Conservation (phyloP, 2,113 vertebrate species). For the Amphilophus citrinellus region DNA sequence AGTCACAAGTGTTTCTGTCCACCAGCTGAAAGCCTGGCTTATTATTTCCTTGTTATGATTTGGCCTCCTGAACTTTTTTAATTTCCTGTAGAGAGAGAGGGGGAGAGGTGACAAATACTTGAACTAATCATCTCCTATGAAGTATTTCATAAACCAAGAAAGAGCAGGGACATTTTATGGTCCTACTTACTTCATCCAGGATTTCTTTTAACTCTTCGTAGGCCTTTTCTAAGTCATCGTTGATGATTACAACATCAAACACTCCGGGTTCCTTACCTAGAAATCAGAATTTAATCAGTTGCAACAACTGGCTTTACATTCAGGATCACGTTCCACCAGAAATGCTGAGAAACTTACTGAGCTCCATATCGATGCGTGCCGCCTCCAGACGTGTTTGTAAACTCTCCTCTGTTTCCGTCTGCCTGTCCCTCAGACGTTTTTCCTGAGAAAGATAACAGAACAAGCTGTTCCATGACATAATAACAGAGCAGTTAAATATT, state of each 20-base stretch:
- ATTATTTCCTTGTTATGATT: slow-evolving; percentile 47
- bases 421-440: slow-evolving; percentile 87
- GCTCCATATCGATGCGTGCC: slow-evolving; percentile 89
- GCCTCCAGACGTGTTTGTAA: slow-evolving; percentile 87
- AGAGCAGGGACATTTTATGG: neutral
- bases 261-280: slow-evolving; percentile 91
- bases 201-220: slow-evolving; percentile 85
- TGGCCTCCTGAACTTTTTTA: slow-evolving; percentile 76
- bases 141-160: neutral
- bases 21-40: neutral
- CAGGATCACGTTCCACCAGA: neutral
- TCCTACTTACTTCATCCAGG: slow-evolving; percentile 87
- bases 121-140: neutral
- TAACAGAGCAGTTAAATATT: neutral
- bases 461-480: neutral
- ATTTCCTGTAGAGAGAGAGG: slow-evolving; percentile 74
- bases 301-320: neutral
- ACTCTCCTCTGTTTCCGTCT: slow-evolving; percentile 93
- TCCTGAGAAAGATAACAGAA: slow-evolving; percentile 80
- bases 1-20: slow-evolving; percentile 10
- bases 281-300: neutral
- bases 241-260: slow-evolving; percentile 93
- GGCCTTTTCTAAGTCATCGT: slow-evolving; percentile 90
- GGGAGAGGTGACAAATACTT: neutral
- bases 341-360: slow-evolving; percentile 83